Conservation (phyloP, 2,888 invertebrate species). For the Barypeithes pellucidus region DNA sequence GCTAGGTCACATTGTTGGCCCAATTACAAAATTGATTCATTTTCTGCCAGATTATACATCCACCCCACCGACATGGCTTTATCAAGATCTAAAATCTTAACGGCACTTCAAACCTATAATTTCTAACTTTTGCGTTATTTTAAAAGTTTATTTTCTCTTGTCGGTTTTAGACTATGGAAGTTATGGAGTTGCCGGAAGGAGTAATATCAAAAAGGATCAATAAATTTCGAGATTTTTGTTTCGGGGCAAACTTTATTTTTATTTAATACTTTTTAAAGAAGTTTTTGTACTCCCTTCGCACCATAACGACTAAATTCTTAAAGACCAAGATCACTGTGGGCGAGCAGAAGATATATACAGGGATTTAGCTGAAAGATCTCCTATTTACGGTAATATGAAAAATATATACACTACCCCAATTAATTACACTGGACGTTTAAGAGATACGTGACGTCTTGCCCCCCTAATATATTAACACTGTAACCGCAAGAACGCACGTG, state of each 20-base stretch:
- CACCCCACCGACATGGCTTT: constrained; percentile 26
- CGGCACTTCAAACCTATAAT: constrained; percentile 47
- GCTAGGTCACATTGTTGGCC: too few relatives aligned
- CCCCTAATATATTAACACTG: too few relatives aligned
- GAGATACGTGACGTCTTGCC: too few relatives aligned
- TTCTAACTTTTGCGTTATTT: constrained; percentile 43
- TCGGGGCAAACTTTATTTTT: constrained; percentile 5
- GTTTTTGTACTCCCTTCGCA: neutral
- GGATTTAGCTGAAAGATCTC: neutral
- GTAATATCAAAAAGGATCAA: constrained; percentile 17
- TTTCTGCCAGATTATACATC: constrained; percentile 24
- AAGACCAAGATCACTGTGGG: too few relatives aligned
- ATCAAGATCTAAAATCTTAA: constrained; percentile 47
- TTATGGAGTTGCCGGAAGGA: constrained; percentile 34
- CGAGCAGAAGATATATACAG: too few relatives aligned
- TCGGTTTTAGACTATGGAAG: constrained; percentile 32
- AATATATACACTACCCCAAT: too few relatives aligned
- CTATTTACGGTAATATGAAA: neutral
- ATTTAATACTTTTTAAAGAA: constrained; percentile 10
- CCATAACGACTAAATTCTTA: too few relatives aligned
- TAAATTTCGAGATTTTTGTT: constrained; percentile 16
- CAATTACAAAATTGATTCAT: too few relatives aligned
- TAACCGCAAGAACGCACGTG: too few relatives aligned
- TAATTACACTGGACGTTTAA: too few relatives aligned
- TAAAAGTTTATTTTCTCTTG: constrained; percentile 42